Percentiles rank a stretch among this genome's conserved stretches.
Evolutionary conservation across 2,888 invertebrate genomes (phyloP).

Genomic region (Exephanes ischioxanthus): DNA sequence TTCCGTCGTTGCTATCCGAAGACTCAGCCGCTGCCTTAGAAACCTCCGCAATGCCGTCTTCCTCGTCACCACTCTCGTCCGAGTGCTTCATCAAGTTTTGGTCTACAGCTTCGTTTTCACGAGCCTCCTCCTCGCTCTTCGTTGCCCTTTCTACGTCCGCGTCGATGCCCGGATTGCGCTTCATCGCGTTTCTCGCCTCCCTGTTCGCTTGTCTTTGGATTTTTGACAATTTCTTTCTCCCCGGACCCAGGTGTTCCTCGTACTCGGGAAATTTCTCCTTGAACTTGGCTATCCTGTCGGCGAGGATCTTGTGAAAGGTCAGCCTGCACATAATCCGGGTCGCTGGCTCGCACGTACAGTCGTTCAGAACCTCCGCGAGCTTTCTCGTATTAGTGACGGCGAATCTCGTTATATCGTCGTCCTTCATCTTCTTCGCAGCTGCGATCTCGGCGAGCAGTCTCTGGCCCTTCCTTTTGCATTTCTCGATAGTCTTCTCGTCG

Average conservation of each 20-base stretch:
- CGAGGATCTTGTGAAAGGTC: slow-evolving; percentile 73
- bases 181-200: slow-evolving; percentile 47
- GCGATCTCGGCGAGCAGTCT: slow-evolving; percentile 76
- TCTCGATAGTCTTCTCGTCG: slow-evolving; percentile 76
- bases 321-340: slow-evolving; percentile 76
- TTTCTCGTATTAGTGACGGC: slow-evolving; percentile 72
- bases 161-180: background rate
- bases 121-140: background rate
- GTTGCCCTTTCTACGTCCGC: background rate
- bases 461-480: slow-evolving; percentile 76
- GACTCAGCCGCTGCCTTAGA: slow-evolving; percentile 15
- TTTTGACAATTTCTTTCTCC: slow-evolving; percentile 69
- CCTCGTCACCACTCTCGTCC: slow-evolving; percentile 18
- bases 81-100: slow-evolving; percentile 14
- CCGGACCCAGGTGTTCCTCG: slow-evolving; percentile 71
- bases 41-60: slow-evolving; percentile 30
- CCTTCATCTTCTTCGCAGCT: slow-evolving; percentile 78
- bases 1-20: slow-evolving; percentile 2
- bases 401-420: slow-evolving; percentile 80
- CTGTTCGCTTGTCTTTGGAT: slow-evolving; percentile 64
- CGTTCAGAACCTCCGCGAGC: slow-evolving; percentile 72
- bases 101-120: background rate
- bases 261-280: slow-evolving; percentile 79
- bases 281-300: slow-evolving; percentile 74
- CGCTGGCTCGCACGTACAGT: slow-evolving; percentile 66